Base-by-base conservation (phyloP, 92 coral and sea anemone genomes). In the Blastomussa wellsi region DNA sequence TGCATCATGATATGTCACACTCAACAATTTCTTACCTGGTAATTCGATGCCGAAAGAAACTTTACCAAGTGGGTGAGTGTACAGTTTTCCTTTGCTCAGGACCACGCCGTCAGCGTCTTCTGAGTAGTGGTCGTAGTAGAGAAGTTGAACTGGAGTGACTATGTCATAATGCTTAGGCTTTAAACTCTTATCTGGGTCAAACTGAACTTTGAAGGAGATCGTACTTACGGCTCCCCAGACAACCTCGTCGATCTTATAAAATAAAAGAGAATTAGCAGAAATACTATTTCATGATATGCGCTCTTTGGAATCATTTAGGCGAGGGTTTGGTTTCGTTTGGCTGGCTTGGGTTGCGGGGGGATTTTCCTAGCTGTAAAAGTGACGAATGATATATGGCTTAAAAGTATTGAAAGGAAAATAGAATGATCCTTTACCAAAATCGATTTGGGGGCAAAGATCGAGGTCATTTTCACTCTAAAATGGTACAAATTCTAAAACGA, bases 161-260 rank as follows among this genome's bases (percentile, higher is more conserved):
- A 96, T 81, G 80, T 93, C 89, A 62, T 95, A 97, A 57, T 83
- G 76, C 10, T 94, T 95, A 15, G 95, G 91, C 31, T 81, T 81
- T 19, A 96, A 87, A 66, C 83, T 78, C 70, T 48, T 60, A 10
- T 92, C 87, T n/a, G 91, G 90, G 74, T 96, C 95, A 88, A 96
- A 94, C n/a, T 78, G 81, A 69, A 96, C 94, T 49, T 82, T 81
- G 29, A 94, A 82, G 38, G 89, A 84, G 66, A 92, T 85, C 1
- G 89, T 81, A 17, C 83, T 77, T 28, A 60, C 90, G 16, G 59
- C 39, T 0, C 87, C 86, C 90, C 90, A 94, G 22, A 32, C 81
- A 20, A 92, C 59, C 36, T 90, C 84, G 38, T 64, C 91, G 32
- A 93, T 38, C 97, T 93, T 3, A 9, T 60, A 2, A n/a, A 24